phyloP scores from a whole-genome alignment of 2,797 vertebrate genomes.

The Bovichtus variegatus region DNA sequence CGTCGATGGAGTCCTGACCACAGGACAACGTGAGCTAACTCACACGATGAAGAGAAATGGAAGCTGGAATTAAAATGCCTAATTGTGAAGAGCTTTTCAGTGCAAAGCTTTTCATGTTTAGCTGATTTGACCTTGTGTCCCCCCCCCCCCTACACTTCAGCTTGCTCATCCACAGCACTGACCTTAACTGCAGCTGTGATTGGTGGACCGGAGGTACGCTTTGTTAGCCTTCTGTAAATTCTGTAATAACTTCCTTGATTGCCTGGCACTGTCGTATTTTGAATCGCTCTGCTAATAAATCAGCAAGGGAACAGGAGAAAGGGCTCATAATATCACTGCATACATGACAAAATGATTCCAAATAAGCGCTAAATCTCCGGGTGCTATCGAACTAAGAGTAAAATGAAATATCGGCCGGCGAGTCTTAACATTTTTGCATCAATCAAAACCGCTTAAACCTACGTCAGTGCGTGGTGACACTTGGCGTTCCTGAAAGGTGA shows the following conservation, averaged over 20 bases:
- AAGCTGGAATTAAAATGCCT: constrained; percentile 27
- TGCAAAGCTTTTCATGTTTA: constrained; percentile 18
- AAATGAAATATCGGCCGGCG: not conserved
- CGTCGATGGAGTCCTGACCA: not conserved
- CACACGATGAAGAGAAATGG: not conserved
- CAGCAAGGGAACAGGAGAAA: constrained; percentile 24
- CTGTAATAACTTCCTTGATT: constrained; percentile 64
- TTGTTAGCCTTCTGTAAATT: constrained; percentile 74
- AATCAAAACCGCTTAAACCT: constrained; percentile 8
- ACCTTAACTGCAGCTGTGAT: constrained; percentile 71
- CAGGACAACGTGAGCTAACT: constrained; percentile 16
- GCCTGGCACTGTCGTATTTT: constrained; percentile 47
- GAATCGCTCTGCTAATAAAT: constrained; percentile 47
- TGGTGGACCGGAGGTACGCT: constrained; percentile 58
- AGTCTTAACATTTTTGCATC: not conserved
- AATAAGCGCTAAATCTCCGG: not conserved
- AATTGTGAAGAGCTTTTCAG: constrained; percentile 3
- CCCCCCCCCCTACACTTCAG: constrained; percentile 26
- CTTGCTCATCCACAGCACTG: constrained; percentile 63
- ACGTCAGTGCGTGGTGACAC: constrained; percentile 52
- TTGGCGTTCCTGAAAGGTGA: constrained; percentile 62
- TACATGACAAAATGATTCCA: not conserved
- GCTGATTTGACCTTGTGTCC: constrained; percentile 59
- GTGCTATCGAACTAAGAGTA: not conserved
- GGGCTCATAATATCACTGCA: not conserved